Base-by-base conservation (phyloP, 2,797 vertebrate genomes). In the Danionella dracula region DNA sequence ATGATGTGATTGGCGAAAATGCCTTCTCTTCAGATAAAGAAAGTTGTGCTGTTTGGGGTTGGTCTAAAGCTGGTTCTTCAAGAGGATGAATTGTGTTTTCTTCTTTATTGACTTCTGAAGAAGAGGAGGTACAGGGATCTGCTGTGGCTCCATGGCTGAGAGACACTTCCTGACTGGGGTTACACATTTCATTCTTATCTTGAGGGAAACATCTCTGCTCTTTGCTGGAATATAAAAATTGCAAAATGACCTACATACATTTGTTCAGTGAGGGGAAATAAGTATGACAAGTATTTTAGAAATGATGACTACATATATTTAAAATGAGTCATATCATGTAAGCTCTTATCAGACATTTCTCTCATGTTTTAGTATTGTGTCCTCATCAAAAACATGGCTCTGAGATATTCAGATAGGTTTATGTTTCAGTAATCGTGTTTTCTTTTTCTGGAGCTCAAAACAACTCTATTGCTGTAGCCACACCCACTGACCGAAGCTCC, bases 111-210 rank as follows among this genome's bases (percentile, higher is more conserved):
- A 74, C 71, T 12, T 82, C 6, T 27, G 23, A 27, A 3, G 3
- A 27, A 27, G 23, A n/a, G n/a, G 86, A 88, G 20, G 84, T 73
- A 0, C 76, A 83, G 7, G 83, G 84, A 61, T 89, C 85, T 2
- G 85, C 87, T 35, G 86, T 89, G 34, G 89, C 70, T 0, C 86
- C 86, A 8, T 79, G 83, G 76, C 81, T 83, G 49, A 89, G 72
- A 51, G 79, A 78, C 34, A 89, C 84, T 63, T 89, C 85, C 0
- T 81, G 79, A 56, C 48, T 66, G 15, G 78, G 61, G 20, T 76
- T 67, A 3, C 72, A 46, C 0, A 20, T 38, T 4, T 76, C n/a
- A 27, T 35, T 45, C 0, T 68, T 59, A 60, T 87, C 80, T 9
- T 81, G 80, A 70, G 76, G 78, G 8, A 65, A 45, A 63, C 71